Conservation (phyloP, 2,888 invertebrate genomes). For the Lymantria dispar region DNA sequence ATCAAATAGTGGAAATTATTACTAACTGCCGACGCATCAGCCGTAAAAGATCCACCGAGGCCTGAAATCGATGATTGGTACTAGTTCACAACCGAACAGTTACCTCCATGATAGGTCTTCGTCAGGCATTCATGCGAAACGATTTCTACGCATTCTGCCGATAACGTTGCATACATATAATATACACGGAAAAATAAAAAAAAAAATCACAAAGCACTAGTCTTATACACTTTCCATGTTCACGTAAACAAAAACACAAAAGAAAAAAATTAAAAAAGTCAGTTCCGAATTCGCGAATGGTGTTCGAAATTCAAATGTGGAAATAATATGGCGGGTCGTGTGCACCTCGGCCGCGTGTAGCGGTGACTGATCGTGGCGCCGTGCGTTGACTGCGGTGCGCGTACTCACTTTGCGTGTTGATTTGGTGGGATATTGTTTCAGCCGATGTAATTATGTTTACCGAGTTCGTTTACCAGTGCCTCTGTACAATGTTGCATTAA, state of each 20-base stretch:
- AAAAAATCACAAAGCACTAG: conserved; percentile 24
- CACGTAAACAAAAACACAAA: conserved; percentile 26
- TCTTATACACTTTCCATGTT: conserved; percentile 30
- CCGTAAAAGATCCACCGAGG: conserved; percentile 59
- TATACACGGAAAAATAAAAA: conserved; percentile 16
- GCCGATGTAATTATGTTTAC: conserved; percentile 37
- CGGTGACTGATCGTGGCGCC: conserved; percentile 46
- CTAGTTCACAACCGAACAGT: conserved; percentile 46
- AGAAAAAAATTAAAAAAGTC: conserved; percentile 10
- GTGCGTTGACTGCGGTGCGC: conserved; percentile 35
- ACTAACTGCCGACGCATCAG: conserved; percentile 55
- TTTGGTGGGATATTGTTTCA: conserved; percentile 55
- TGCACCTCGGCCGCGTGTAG: conserved; percentile 55
- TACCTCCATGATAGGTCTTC: conserved; percentile 59
- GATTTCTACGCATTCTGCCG: conserved; percentile 64
- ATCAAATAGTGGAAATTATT: conserved; percentile 18
- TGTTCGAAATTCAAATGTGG: conserved; percentile 40
- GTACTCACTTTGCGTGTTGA: conserved; percentile 46
- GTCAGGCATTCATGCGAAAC: conserved; percentile 56
- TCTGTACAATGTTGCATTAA: conserved; percentile 42
- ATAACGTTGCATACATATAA: conserved; percentile 32
- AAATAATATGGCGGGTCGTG: conserved; percentile 39
- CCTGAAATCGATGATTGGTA: conserved; percentile 64
- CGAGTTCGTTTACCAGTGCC: conserved; percentile 47
- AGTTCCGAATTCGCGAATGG: conserved; percentile 30